Conservation (phyloP, 1,140 invertebrate genomes). For the Brachystomella parvula region DNA sequence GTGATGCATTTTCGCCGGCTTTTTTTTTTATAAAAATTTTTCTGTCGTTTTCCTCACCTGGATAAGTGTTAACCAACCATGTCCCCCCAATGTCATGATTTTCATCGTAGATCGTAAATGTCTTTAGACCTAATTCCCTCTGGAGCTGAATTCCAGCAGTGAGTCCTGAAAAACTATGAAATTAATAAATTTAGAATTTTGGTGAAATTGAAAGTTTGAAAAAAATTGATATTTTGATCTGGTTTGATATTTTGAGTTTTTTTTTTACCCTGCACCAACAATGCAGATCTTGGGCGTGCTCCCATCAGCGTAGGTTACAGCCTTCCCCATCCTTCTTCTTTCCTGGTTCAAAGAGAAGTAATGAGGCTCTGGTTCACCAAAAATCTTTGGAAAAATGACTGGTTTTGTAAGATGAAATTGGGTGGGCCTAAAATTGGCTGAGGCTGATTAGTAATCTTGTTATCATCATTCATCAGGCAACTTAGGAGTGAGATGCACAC, state of each 20-base stretch:
- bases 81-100: constrained; percentile 26
- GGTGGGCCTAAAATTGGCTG: no score
- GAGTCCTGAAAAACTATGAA: constrained; percentile 28
- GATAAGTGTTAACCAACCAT: constrained; percentile 31
- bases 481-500: no score
- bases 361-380: no score
- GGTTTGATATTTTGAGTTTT: no score
- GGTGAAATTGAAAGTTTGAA: not conserved
- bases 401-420: no score
- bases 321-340: not conserved
- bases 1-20: not conserved
- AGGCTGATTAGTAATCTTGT: no score
- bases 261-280: constrained; percentile 3
- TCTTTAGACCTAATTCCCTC: constrained; percentile 20
- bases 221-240: no score
- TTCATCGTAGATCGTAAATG: constrained; percentile 22
- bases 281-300: not conserved
- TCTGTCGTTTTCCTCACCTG: not conserved
- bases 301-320: not conserved
- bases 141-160: constrained; percentile 26
- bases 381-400: no score
- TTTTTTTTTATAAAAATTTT: not conserved
- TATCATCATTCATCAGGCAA: no score
- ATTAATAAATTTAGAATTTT: not conserved
- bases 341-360: no score